Conservation (phyloP, 2,888 invertebrate species). For the Caenorhabditis plicata region DNA sequence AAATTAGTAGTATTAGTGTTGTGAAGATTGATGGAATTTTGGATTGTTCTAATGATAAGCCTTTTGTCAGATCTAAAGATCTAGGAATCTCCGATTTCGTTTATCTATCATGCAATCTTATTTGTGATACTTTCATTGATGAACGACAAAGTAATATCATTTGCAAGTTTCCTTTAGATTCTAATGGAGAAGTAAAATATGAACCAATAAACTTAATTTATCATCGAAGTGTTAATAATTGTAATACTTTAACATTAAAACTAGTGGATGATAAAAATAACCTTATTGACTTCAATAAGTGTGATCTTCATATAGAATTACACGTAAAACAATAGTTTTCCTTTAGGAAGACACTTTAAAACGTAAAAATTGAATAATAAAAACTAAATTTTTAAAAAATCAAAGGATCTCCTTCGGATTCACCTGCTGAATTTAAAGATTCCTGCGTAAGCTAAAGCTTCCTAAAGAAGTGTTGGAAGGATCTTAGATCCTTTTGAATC, state of each 20-base stretch:
- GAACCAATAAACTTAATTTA: slow-evolving; percentile 4
- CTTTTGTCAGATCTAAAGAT: slow-evolving; percentile 6
- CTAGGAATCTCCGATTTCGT: background rate
- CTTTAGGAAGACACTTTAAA: too few relatives aligned
- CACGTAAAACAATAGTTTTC: slow-evolving; percentile 10
- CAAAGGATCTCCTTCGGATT: too few relatives aligned
- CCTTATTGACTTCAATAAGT: slow-evolving; percentile 1
- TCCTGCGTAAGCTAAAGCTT: too few relatives aligned
- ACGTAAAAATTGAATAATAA: too few relatives aligned
- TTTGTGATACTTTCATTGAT: slow-evolving; percentile 7
- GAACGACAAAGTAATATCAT: slow-evolving; percentile 7
- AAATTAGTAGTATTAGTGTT: slow-evolving; percentile 1
- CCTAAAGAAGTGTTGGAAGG: too few relatives aligned
- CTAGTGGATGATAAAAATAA: slow-evolving; percentile 1
- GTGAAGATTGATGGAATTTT: slow-evolving; percentile 2
- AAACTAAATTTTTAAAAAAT: slow-evolving; percentile 2
- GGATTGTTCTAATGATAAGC: too few relatives aligned
- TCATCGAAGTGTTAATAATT: slow-evolving; percentile 1
- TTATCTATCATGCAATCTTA: slow-evolving; percentile 6
- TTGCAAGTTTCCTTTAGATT: slow-evolving; percentile 2
- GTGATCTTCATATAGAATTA: slow-evolving; percentile 14
- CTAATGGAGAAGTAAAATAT: slow-evolving; percentile 1
- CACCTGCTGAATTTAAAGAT: too few relatives aligned
- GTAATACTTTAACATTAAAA: slow-evolving; percentile 3
- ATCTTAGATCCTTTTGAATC: slow-evolving; percentile 19